A percentile compares a stretch with the other conserved stretches of the same genome.
phyloP scores from a whole-genome alignment of 2,113 vertebrate species.

The Thunnus maccoyii region DNA sequence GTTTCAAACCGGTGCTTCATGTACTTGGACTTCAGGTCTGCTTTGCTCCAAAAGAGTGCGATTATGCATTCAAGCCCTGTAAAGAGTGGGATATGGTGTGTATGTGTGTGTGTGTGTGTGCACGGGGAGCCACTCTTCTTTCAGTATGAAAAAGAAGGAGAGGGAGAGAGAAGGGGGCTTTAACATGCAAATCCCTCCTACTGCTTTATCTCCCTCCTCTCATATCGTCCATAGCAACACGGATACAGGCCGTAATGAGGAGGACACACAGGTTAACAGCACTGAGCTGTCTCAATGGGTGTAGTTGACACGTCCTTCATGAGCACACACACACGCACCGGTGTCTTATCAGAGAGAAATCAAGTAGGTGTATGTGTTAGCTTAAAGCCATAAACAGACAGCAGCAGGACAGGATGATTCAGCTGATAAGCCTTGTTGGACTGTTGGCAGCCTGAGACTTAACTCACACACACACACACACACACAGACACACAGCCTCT shows the following conservation, averaged over 20 bases:
- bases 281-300: slow-evolving; percentile 50
- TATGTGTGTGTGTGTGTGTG: slow-evolving; percentile 4
- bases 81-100: slow-evolving; percentile 23
- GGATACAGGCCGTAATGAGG: slow-evolving; percentile 65
- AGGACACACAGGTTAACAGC: slow-evolving; percentile 68
- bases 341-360: slow-evolving; percentile 55
- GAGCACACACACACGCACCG: background rate
- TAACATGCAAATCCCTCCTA: slow-evolving; percentile 72
- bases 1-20: slow-evolving; percentile 46
- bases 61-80: slow-evolving; percentile 59
- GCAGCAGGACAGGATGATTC: slow-evolving; percentile 56
- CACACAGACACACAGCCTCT: background rate
- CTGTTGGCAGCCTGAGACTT: slow-evolving; percentile 56
- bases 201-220: slow-evolving; percentile 64
- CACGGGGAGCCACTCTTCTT: slow-evolving; percentile 43
- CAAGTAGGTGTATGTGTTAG: slow-evolving; percentile 52
- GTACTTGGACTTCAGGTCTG: slow-evolving; percentile 42
- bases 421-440: slow-evolving; percentile 50
- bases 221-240: slow-evolving; percentile 69
- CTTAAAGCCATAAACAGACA: slow-evolving; percentile 58
- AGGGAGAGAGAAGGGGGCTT: slow-evolving; percentile 53
- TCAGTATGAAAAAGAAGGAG: slow-evolving; percentile 32
- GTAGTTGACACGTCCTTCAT: slow-evolving; percentile 49
- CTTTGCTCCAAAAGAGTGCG: slow-evolving; percentile 21
- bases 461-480: slow-evolving; percentile 3